Evolutionary conservation across 35 echinoderm and acorn worm genomes (phyloP).

Genomic region (Patiria miniata): DNA sequence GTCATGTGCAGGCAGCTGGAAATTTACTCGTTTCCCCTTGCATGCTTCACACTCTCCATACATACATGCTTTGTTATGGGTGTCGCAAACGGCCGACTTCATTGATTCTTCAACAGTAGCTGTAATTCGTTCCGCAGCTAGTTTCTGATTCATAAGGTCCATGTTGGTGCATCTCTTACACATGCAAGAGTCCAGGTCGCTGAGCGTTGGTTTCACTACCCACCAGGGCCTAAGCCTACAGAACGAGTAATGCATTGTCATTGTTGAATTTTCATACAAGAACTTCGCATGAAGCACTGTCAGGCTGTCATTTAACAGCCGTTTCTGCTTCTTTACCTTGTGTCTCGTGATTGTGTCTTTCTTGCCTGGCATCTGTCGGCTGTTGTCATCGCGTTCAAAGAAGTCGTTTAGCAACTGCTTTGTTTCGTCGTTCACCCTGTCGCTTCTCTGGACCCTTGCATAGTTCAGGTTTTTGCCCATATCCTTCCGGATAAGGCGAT

Average conservation of each 20-base stretch:
- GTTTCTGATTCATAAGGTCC: neutral
- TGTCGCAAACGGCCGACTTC: neutral
- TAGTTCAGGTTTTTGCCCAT: neutral
- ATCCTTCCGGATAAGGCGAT: neutral
- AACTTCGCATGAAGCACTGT: slow-evolving; percentile 30
- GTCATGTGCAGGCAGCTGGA: neutral
- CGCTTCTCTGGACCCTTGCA: slow-evolving; percentile 15
- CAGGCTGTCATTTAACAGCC: slow-evolving; percentile 39
- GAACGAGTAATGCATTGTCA: slow-evolving; percentile 29
- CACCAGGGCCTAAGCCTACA: slow-evolving; percentile 40
- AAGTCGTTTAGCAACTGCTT: slow-evolving; percentile 7
- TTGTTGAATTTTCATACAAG: slow-evolving; percentile 9
- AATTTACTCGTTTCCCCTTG: neutral
- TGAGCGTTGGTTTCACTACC: slow-evolving; percentile 6
- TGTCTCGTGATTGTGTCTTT: slow-evolving; percentile 38
- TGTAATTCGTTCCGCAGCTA: neutral
- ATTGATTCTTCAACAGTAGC: neutral
- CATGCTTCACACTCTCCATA: neutral
- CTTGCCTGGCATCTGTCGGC: slow-evolving; percentile 43
- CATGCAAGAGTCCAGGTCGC: slow-evolving; percentile 16
- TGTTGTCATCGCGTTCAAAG: slow-evolving; percentile 49
- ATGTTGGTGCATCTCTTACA: slow-evolving; percentile 24
- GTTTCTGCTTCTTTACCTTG: slow-evolving; percentile 36
- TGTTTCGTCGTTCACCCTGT: slow-evolving; percentile 21
- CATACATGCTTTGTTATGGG: neutral